Percentiles rank a stretch among this genome's conserved stretches.
Evolutionary conservation across 2,888 invertebrate species (phyloP).

Genomic region (Lasioglossum malachurum): DNA sequence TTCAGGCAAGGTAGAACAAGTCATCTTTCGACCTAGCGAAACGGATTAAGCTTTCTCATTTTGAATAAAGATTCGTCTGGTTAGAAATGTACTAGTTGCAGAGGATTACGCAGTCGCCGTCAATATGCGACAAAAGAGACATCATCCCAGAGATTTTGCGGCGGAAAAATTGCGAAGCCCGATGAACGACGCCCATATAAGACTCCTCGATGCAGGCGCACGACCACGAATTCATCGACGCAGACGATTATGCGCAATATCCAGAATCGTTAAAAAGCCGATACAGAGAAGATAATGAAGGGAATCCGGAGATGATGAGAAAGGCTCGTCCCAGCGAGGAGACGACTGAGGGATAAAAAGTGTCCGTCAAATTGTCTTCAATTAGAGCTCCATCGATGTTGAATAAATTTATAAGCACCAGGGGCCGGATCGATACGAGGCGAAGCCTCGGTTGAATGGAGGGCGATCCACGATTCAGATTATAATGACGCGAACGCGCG

Average conservation of each 20-base stretch:
- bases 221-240: neutral
- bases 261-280: conserved; percentile 16
- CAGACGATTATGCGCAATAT: conserved; percentile 1
- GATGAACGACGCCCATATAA: neutral
- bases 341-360: conserved; percentile 40
- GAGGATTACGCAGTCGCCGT: neutral
- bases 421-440: conserved; percentile 25
- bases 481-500: conserved; percentile 43
- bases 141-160: neutral
- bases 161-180: neutral
- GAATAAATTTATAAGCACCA: conserved; percentile 49
- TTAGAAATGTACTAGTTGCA: neutral
- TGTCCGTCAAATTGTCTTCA: conserved; percentile 47
- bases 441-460: conserved; percentile 27
- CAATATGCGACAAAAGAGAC: neutral
- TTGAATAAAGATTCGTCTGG: neutral
- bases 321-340: conserved; percentile 5
- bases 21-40: no score
- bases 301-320: neutral
- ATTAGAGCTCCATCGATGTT: conserved; percentile 47
- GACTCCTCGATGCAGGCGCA: neutral
- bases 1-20: no score
- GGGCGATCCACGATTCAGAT: conserved; percentile 46
- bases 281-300: conserved; percentile 27
- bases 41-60: neutral